Base-by-base conservation (phyloP, 2,888 invertebrate species). In the Branchinecta sandiegonensis region DNA sequence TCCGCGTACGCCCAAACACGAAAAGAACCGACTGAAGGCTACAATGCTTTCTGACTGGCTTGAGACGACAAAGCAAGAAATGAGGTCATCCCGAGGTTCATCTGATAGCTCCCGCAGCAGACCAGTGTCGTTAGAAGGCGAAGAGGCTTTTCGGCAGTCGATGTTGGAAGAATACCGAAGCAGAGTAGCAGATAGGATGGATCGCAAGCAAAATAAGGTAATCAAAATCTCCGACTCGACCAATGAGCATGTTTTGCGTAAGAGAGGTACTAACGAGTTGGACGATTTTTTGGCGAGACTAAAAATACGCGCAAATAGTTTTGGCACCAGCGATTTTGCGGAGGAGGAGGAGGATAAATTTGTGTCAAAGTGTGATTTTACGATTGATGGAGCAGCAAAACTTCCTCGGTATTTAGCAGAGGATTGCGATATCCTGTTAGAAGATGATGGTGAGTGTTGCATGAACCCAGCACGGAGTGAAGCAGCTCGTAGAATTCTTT, bases 151-250 rank as follows among this genome's bases (percentile, higher is more conserved):
- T 46, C 83, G 90, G 9, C 86, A 87, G 72, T 85, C 86, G 78
- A 90, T 91, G 90, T 90, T 88, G 78, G 83, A 87, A 73, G 90
- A 90, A 77, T 90, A 90, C 79, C 83, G 89, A 75, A 81, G 82
- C 75, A 87, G 90, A 78, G 86, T 90, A 74, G 84, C 86, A 8
- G 87, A 88, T 76, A 82, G 89, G 12, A 85, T 88, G 74, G 86
- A 90, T 75, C 81, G 91, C 65, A 87, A 87, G 73, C 84, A 87
- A 71, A 85, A 88, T 68, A 89, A 88, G 79, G 83, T 90, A 37
- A 86, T 91, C 14, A 89, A 89, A 81, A 84, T 90, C 70, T 86
- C 88, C 0, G 83, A 85, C 73, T 78, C 80, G 71, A n/a, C 72
- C 75, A 71, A 75, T 37, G 37, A 37, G 37, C 37, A 37, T 37